Base-by-base conservation (phyloP, 2,888 invertebrate genomes). In the Camptogramma bilineatum region DNA sequence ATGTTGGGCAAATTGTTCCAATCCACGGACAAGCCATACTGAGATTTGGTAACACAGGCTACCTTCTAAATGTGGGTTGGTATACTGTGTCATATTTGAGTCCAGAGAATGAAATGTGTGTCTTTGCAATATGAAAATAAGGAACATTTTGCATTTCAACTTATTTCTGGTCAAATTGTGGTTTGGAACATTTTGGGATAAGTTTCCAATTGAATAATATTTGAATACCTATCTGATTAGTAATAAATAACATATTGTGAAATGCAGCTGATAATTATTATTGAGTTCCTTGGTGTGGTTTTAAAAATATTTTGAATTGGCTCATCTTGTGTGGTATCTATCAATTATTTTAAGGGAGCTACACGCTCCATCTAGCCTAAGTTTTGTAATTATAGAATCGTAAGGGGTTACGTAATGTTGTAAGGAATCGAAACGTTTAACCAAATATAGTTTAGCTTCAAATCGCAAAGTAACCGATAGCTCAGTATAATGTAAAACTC, bases 301-400 rank as follows among this genome's bases (percentile, higher is more conserved):
- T 39, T 17, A 44, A 55, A 59, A 59, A 51, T 64, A 54, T 59
- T 58, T 54, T 51, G 57, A 52, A 59, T 28, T 47, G 16, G 46
- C 18, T 24, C 47, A 42, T 31, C 48, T 54, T 39, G 19, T 16
- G 13, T 59, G 46, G 52, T n/a, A 18, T 46, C 48, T 47, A 63
- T 53, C 39, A 64, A 44, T 46, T 51, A 59, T 46, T 51, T 39
- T 82, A 83, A 24, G 80, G 69, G 78, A 77, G 82, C 80, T 57
- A 54, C 59, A 64, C 70, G 86, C 86, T 86, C 82, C 28, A 44
- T 31, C 42, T 74, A 87, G 86, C 82, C 21, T 91, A 91, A 89
- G 90, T 77, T 81, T 86, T 90, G 80, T 90, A 86, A 83, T 79
- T 91, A 71, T 66, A 67, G 7, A 52, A 58, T 31, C 54, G 87